Conservation (phyloP, 2,888 invertebrate species). For the Psylliodes chrysocephalus region DNA sequence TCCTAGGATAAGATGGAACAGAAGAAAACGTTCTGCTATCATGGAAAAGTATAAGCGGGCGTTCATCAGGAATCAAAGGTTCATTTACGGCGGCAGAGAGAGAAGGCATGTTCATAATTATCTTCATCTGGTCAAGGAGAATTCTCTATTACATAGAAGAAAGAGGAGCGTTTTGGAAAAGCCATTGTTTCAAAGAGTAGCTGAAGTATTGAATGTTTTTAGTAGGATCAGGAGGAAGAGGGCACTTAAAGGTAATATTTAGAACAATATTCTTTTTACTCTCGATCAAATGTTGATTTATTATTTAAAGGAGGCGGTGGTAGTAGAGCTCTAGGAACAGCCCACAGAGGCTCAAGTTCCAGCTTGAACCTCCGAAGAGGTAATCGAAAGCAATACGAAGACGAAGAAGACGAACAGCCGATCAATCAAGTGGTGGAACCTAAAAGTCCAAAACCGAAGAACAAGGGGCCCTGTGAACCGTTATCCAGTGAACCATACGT, state of each 20-base stretch:
- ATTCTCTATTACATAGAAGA: background rate
- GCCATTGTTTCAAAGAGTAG: constrained; percentile 28
- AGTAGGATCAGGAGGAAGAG: constrained; percentile 42
- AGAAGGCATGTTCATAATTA: constrained; percentile 62
- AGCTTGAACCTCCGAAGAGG: constrained; percentile 54
- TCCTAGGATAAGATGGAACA: constrained; percentile 85
- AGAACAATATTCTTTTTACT: background rate
- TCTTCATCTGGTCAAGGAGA: constrained; percentile 24
- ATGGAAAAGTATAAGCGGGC: constrained; percentile 58
- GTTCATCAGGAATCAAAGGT: constrained; percentile 54
- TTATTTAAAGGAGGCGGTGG: constrained; percentile 52
- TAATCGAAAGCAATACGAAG: constrained; percentile 50
- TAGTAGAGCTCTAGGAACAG: constrained; percentile 57
- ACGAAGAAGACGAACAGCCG: constrained; percentile 44
- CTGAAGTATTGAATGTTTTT: constrained; percentile 17
- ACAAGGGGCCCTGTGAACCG: constrained; percentile 75
- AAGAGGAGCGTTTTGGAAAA: constrained; percentile 8
- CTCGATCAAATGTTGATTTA: no score
- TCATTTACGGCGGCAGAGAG: constrained; percentile 48
- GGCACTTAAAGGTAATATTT: constrained; percentile 52
- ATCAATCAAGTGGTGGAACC: constrained; percentile 46
- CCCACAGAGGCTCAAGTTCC: constrained; percentile 56
- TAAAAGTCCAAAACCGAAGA: constrained; percentile 52
- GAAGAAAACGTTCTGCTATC: constrained; percentile 71
- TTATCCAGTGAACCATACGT: constrained; percentile 74